Base-by-base conservation (phyloP, 1,140 invertebrate genomes). In the Wasmannia auropunctata region DNA sequence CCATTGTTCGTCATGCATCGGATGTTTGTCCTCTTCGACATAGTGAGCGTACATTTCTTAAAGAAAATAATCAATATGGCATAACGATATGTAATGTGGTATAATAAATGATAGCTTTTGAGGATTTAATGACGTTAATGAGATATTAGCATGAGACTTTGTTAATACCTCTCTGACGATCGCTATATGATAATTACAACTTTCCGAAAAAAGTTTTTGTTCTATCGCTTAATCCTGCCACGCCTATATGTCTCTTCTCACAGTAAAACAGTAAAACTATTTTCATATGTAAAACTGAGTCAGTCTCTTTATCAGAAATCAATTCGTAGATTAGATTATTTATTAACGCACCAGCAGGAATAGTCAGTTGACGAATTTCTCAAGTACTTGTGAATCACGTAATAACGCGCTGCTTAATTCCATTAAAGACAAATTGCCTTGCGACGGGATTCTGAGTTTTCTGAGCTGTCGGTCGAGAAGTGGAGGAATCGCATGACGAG, bases 391-490 rank as follows among this genome's bases (percentile, higher is more conserved):
- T 14, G 51, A 84, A 49, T 75, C 25, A n/a, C 5, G 25, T 77
- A 86, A 86, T 83, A 86, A 88, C 22, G 77, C 60, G 69, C 31
- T 72, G 58, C 63, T 86, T 88, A 89, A 89, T 89, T 86, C 84
- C 77, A 88, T 90, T 88, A 88, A 88, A 87, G 81, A 90, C 60
- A 87, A 89, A 89, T 87, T 87, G 81, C 72, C 85, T 86, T 89
- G 83, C 22, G 85, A 79, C 58, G 51, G 54, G 65, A 25, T 85
- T 83, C 60, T n/a, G n/a, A 54, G 69, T 88, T 87, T 87, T 88
- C 65, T 69, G 69, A 72, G 62, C 67, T 86, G 49, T 70, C 43
- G 51, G 40, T 28, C 19, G 49, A 28, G 31, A 56, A 63, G 11
- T 28, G 40, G 31, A 58, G 60, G 31, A 49, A 22, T 11, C 5